Evolutionary conservation across 1,140 invertebrate genomes (phyloP), one percentile per base, ranked within the genome.

Genomic region (Heliconius hewitsoni): DNA sequence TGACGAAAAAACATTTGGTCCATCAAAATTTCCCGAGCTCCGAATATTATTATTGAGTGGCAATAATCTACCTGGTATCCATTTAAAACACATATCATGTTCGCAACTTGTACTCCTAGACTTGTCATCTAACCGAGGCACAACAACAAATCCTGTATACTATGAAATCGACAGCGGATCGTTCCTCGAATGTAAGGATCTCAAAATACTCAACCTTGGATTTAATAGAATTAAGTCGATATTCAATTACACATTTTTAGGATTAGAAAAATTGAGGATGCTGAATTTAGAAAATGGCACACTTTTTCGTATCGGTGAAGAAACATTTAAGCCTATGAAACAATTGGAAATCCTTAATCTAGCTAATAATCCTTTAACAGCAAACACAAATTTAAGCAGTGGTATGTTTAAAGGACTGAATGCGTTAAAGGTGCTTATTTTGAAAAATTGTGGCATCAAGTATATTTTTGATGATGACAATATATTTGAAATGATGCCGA

Each of bases 201-300:
- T 95, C 9, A 86, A 78, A 82, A 85, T 91, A 57, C 83, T 95
- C 16, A 94, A 94, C 82, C 78, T 96, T n/a, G 91, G 92, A 5
- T 95, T 87, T 78, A 95, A 95, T 81, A 92, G 89, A 78, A 87
- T 96, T 23, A 91, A 91, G 73, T 87, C 91, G 55, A 82, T 95
- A 46, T 95, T 88, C 74, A 85, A 95, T 46, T 92, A 90, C 13
- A 94, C 94, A 5, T 95, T 96, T 79, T 85, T 81, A 42, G 95
- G 95, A 34, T 86, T 96, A 71, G 81, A 85, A 18, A 93, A 94
- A 77, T 83, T 96, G 46, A 85, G 87, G 80, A 89, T 94, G 76
- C 86, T 96, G 70, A 92, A 87, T 74, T 84, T 96, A 80, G 95
- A 95, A 86, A 95, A 95, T 83, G 92, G 91, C 5, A 94, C 95